Conservation (phyloP, 2,113 vertebrate species). For the Albula goreensis region DNA sequence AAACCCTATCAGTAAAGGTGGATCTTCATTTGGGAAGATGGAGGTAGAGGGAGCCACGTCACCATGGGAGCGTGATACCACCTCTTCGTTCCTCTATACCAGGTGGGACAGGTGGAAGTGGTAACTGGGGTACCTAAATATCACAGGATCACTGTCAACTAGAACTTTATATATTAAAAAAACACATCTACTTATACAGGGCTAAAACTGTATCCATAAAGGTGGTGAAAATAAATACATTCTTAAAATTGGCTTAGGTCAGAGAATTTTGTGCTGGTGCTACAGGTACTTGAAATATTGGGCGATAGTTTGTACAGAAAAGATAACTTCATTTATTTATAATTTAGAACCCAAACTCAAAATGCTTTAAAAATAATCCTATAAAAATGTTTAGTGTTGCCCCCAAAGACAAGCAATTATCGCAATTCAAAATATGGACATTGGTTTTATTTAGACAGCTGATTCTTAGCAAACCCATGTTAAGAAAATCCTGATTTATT, state of each 20-base stretch:
- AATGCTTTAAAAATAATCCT: no score
- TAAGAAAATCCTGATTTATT: not conserved
- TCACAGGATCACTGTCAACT: slow-evolving; percentile 16
- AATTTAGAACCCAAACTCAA: no score
- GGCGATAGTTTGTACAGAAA: no score
- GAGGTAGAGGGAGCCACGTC: not conserved
- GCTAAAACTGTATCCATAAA: slow-evolving; percentile 2
- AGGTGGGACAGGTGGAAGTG: not conserved
- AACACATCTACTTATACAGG: not conserved
- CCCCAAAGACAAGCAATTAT: no score
- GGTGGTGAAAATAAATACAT: not conserved
- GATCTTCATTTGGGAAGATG: not conserved
- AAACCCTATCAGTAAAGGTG: not conserved
- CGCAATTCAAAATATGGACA: no score
- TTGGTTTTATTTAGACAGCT: not conserved
- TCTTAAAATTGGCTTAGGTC: not conserved
- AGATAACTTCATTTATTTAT: no score
- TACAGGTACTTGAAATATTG: no score
- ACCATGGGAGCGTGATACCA: not conserved
- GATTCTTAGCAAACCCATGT: not conserved
- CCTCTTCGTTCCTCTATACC: slow-evolving; percentile 6
- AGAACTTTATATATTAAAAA: slow-evolving; percentile 17
- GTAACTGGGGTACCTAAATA: not conserved
- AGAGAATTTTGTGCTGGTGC: no score
- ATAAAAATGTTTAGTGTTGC: no score